phyloP scores from a whole-genome alignment of 2,113 vertebrate genomes.

The Pangasianodon hypophthalmus region DNA sequence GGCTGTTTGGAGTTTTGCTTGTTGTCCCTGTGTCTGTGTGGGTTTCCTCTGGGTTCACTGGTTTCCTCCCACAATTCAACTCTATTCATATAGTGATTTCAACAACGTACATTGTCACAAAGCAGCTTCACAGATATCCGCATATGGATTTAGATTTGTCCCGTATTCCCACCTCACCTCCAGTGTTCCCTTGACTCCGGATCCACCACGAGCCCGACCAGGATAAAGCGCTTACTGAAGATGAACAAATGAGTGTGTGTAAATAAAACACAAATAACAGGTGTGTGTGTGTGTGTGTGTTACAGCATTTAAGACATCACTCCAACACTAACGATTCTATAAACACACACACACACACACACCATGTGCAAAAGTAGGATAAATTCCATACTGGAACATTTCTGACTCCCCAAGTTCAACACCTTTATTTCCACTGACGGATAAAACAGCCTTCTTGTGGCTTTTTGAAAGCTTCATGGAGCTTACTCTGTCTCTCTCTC shows the following conservation, averaged over 20 bases:
- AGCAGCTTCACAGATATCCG: no score
- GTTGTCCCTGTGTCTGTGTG: not conserved
- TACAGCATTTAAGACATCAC: not conserved
- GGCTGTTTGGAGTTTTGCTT: not conserved
- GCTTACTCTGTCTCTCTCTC: not conserved
- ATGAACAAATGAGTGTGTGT: not conserved
- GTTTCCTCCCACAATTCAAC: not conserved
- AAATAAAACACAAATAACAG: not conserved
- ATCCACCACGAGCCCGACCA: no score
- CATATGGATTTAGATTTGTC: no score
- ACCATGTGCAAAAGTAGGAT: not conserved
- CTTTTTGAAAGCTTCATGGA: not conserved
- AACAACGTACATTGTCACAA: no score
- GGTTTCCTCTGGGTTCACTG: not conserved
- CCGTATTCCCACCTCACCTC: no score
- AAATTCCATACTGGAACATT: conserved; percentile 15
- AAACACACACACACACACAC: conserved; percentile 14
- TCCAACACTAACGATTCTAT: not conserved
- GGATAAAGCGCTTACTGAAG: no score
- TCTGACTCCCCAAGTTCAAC: no score
- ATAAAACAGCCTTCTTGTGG: conserved; percentile 18
- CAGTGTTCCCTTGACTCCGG: no score
- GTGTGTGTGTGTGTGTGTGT: not conserved
- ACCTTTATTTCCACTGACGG: conserved; percentile 13
- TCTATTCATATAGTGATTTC: no score